These are phyloP conservation scores for Cosmorhoe ocellata DNA, from an alignment of 2,888 invertebrate genomes.

Conservation along the genomic window DNA sequence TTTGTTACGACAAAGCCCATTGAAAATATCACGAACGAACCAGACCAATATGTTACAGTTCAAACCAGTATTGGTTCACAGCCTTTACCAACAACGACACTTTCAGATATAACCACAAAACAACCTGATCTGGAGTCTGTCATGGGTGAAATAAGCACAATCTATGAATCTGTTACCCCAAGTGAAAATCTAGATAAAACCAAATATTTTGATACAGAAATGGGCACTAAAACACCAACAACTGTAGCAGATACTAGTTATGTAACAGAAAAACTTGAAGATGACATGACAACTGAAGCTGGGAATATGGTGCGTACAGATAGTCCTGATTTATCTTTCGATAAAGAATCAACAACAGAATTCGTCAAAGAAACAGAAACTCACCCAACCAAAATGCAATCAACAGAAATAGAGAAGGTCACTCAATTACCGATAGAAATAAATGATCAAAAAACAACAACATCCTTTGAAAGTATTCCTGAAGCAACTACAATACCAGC, in stretches of 20 bases:
- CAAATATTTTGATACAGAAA: conserved; percentile 8
- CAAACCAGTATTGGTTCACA: not conserved
- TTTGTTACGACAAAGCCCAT: not conserved
- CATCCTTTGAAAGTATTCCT: not conserved
- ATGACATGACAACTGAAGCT: conserved; percentile 11
- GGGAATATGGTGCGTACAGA: conserved; percentile 2
- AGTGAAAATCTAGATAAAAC: conserved; percentile 7
- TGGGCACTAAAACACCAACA: conserved; percentile 19
- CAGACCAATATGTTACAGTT: not conserved
- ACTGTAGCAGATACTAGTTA: not conserved
- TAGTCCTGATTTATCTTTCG: not conserved
- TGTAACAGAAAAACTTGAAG: conserved; percentile 6
- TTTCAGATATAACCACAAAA: not conserved
- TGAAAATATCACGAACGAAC: conserved; percentile 10
- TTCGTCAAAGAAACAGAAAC: conserved; percentile 3
- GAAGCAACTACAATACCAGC: conserved; percentile 1
- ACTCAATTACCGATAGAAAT: conserved; percentile 10
- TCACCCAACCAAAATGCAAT: not conserved
- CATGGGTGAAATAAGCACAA: conserved; percentile 5
- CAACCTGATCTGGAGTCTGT: conserved; percentile 7
- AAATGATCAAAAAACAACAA: conserved; percentile 13
- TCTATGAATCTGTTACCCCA: not conserved
- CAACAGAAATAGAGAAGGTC: conserved; percentile 1
- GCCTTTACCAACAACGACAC: conserved; percentile 3
- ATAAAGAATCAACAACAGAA: conserved; percentile 2